These are phyloP conservation scores for Sebastes hubbsi DNA, from an alignment of 2,797 vertebrate genomes.

Conservation along the genomic window DNA sequence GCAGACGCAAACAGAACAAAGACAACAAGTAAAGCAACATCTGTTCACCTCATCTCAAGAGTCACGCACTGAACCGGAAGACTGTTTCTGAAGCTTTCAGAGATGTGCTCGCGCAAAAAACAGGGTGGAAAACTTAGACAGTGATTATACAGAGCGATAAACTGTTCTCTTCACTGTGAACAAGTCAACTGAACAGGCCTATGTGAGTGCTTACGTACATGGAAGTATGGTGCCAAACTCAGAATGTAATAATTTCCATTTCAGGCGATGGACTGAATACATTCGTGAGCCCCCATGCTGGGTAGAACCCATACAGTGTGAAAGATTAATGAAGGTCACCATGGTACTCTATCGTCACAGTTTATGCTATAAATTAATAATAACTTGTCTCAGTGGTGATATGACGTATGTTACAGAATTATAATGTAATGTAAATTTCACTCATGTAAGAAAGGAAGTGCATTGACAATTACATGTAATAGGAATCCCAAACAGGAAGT, in stretches of 20 bases:
- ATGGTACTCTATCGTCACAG: background rate
- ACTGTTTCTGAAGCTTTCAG: background rate
- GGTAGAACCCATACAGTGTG: background rate
- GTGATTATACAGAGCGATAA: background rate
- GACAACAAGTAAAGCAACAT: background rate
- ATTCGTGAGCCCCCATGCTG: background rate
- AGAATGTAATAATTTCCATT: conserved; percentile 2
- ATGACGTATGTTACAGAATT: background rate
- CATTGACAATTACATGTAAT: background rate
- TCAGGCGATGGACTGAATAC: background rate
- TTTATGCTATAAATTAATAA: background rate
- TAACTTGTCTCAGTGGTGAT: background rate
- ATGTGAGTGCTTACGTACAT: background rate
- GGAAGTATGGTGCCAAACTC: background rate
- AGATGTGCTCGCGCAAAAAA: background rate
- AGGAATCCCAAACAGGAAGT: background rate
- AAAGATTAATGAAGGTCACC: conserved; percentile 23
- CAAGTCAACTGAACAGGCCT: background rate
- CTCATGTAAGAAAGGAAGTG: background rate
- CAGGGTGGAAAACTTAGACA: background rate
- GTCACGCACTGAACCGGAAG: background rate
- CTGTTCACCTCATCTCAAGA: conserved; percentile 2
- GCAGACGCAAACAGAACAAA: background rate
- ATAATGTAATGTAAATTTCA: background rate
- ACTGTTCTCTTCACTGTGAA: background rate